Evolutionary conservation across 1,140 invertebrate genomes (phyloP).

Genomic region (Drosophila setifemur): DNA sequence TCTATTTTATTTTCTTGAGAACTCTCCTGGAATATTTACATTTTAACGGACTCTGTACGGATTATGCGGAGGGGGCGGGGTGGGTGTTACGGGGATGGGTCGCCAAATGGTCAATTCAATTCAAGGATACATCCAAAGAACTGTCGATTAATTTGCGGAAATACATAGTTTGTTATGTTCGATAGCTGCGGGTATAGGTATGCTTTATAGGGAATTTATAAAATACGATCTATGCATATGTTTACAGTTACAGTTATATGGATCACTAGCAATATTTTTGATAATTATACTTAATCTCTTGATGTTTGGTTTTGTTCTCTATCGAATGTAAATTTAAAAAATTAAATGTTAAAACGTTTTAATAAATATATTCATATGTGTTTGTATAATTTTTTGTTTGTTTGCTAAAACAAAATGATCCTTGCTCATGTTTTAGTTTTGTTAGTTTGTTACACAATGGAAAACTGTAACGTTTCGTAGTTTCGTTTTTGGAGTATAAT

Average conservation of each 20-base stretch:
- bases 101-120: constrained; percentile 19
- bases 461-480: constrained; percentile 68
- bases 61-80: constrained; percentile 2
- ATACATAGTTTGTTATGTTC: constrained; percentile 9
- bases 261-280: constrained; percentile 38
- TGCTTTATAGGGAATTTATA: constrained; percentile 29
- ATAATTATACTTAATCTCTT: constrained; percentile 29
- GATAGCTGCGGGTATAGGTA: constrained; percentile 38
- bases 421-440: constrained; percentile 42
- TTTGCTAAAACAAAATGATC: constrained; percentile 38
- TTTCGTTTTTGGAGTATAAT: constrained; percentile 71
- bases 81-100: background rate
- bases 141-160: constrained; percentile 9
- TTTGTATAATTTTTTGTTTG: constrained; percentile 24
- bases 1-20: constrained; percentile 50
- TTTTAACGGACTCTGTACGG: constrained; percentile 20
- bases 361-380: constrained; percentile 41
- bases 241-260: constrained; percentile 39
- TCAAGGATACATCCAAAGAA: constrained; percentile 4
- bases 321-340: constrained; percentile 33
- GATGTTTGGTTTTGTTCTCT: constrained; percentile 11
- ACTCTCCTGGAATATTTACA: constrained; percentile 67
- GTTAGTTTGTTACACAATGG: constrained; percentile 47
- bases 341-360: constrained; percentile 36
- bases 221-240: constrained; percentile 42